A percentile compares a stretch with the other conserved stretches of the same genome.
phyloP scores from a whole-genome alignment of 2,113 vertebrate genomes.

The Pseudorectes ferrugineus region DNA sequence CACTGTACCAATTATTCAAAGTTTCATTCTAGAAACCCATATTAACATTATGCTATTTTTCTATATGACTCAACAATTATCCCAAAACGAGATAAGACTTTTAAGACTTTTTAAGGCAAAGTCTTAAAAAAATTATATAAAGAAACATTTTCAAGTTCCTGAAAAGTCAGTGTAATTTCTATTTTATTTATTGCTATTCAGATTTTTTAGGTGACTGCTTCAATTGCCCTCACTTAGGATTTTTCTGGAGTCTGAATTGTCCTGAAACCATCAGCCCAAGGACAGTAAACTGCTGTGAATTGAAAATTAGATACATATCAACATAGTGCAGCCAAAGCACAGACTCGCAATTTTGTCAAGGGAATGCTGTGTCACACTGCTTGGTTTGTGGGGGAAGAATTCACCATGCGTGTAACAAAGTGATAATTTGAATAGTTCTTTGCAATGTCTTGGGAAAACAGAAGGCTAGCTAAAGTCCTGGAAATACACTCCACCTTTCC shows the following conservation, averaged over 20 bases:
- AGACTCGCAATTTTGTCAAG: background rate
- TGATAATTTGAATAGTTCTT: background rate
- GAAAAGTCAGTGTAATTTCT: background rate
- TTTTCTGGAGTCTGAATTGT: background rate
- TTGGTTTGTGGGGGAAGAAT: background rate
- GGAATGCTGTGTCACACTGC: background rate
- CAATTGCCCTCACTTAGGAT: background rate
- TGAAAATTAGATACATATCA: background rate
- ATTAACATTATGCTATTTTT: background rate
- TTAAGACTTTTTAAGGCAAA: background rate
- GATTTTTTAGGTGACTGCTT: background rate
- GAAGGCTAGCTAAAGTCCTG: background rate
- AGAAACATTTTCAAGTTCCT: background rate
- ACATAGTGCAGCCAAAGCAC: background rate
- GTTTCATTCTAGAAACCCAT: background rate
- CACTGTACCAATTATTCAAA: background rate
- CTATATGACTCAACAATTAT: background rate
- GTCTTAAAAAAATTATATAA: background rate
- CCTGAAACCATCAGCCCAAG: background rate
- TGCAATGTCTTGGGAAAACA: background rate
- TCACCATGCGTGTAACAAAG: background rate
- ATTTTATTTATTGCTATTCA: background rate
- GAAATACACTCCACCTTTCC: background rate
- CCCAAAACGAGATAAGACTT: background rate
- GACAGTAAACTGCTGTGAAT: background rate